Percentiles rank a stretch among this genome's conserved stretches.
phyloP scores from a whole-genome alignment of 2,888 invertebrate genomes.

The Laspeyria flexula region DNA sequence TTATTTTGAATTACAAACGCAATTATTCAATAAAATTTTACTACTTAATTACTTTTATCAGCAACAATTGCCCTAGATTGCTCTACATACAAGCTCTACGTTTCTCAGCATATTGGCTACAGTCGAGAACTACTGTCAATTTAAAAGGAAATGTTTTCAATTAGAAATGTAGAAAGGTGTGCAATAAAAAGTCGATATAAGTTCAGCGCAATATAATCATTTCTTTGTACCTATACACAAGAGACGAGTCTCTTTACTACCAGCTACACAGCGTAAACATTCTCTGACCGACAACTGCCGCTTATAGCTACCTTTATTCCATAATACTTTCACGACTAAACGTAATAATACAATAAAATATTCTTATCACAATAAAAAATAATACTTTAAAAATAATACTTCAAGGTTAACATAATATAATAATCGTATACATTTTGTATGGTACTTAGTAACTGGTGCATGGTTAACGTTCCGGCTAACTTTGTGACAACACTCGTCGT shows the following conservation, averaged over 20 bases:
- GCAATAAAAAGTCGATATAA: conserved; percentile 51
- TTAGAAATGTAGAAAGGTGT: no score
- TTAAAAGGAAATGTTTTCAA: no score
- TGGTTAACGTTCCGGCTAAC: conserved; percentile 54
- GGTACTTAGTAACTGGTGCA: conserved; percentile 58
- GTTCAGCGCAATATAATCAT: conserved; percentile 82
- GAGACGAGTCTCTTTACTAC: conserved; percentile 69
- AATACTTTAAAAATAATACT: conserved; percentile 84
- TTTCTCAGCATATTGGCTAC: neutral
- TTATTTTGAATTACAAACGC: neutral
- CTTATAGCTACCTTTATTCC: conserved; percentile 77
- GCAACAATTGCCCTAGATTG: neutral
- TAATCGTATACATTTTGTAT: conserved; percentile 78
- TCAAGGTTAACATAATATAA: conserved; percentile 73
- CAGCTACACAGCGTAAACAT: conserved; percentile 80
- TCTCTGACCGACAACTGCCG: conserved; percentile 68
- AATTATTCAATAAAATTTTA: neutral
- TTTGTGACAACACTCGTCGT: conserved; percentile 56
- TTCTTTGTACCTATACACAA: conserved; percentile 83
- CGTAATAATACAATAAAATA: conserved; percentile 75
- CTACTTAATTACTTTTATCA: neutral
- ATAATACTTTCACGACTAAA: conserved; percentile 77
- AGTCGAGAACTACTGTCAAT: no score
- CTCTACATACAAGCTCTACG: neutral
- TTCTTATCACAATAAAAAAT: conserved; percentile 82